Evolutionary conservation across 2,888 invertebrate species (phyloP), one percentile per base, ranked within the genome.

Genomic region (Heliconius aoede): DNA sequence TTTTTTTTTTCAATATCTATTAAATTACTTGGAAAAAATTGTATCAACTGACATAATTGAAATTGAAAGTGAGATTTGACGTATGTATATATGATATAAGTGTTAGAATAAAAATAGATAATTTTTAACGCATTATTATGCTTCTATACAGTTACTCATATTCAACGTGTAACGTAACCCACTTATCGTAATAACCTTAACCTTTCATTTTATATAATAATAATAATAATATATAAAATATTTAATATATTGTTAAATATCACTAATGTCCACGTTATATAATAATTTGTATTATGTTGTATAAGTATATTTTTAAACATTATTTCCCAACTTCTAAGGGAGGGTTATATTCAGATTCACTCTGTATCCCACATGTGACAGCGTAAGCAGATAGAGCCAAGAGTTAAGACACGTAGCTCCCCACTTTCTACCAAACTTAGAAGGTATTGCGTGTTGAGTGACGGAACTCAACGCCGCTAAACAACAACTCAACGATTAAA

Each of bases 61-160:
- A 32, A 55, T 24, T n/a, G 64, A 74, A 64, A 74, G 30, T 71
- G 74, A 61, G 13, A 77, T 40, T 61, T 64, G 24, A 24, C n/a
- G 26, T 64, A 30, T 24, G 13, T 13, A 36, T 36, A 36, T 36
- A 24, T 24, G n/a, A 60, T 15, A 65, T 65, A 24, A 36, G 36
- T 15, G 13, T 24, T 24, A 24, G 32, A 62, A 62, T 64, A 32
- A 32, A n/a, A 65, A 65, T 55, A 71, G 26, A 58, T 24, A 65
- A 73, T 62, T 51, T 72, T n/a, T 65, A 55, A 26, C 32, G 62
- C 8, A 60, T 46, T 46, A 36, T 51, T 61, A 40, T 61, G 26
- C 11, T 51, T 26, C 21, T 60, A 61, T 72, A 24, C 26, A 5
- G n/a, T 58, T 13, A 36, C 7, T 21, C 18, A 71, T 2, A 18